A percentile compares a stretch with the other conserved stretches of the same genome.
These are phyloP conservation scores for Scaptomyza caliginosa DNA, from an alignment of 2,888 invertebrate species.

Conservation along the genomic window DNA sequence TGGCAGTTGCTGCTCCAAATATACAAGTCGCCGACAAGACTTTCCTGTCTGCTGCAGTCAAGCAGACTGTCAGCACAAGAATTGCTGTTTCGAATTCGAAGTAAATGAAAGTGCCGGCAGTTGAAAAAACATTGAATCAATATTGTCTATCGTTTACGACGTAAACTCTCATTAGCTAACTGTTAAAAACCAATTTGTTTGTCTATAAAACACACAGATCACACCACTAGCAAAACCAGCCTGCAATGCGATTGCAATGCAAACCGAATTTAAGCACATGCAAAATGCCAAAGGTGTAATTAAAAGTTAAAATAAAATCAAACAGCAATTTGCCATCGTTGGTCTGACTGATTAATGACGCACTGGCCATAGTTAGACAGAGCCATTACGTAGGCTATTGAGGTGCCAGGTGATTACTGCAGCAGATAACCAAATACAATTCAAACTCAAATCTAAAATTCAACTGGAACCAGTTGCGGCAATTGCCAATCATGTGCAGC, in stretches of 20 bases:
- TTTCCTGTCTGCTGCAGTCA: constrained; percentile 62
- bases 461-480: constrained; percentile 70
- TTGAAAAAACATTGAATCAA: neutral
- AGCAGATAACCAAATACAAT: constrained; percentile 18
- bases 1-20: constrained; percentile 74
- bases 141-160: constrained; percentile 15
- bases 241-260: neutral
- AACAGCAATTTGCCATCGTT: constrained; percentile 35
- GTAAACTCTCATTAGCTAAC: neutral
- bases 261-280: constrained; percentile 28
- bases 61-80: constrained; percentile 20
- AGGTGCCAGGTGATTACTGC: constrained; percentile 17
- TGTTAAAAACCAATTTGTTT: constrained; percentile 17
- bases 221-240: neutral
- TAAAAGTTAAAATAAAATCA: constrained; percentile 64
- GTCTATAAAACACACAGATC: constrained; percentile 13
- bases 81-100: constrained; percentile 42
- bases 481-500: constrained; percentile 59
- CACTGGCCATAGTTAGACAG: constrained; percentile 50
- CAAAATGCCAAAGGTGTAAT: constrained; percentile 78
- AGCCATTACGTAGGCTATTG: constrained; percentile 59
- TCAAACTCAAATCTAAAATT: constrained; percentile 23
- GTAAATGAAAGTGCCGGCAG: constrained; percentile 44
- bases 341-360: constrained; percentile 68
- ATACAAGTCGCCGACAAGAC: constrained; percentile 60